Evolutionary conservation across 2,888 invertebrate species (phyloP), one percentile per base, ranked within the genome.

Genomic region (Platerodrilus igneus): DNA sequence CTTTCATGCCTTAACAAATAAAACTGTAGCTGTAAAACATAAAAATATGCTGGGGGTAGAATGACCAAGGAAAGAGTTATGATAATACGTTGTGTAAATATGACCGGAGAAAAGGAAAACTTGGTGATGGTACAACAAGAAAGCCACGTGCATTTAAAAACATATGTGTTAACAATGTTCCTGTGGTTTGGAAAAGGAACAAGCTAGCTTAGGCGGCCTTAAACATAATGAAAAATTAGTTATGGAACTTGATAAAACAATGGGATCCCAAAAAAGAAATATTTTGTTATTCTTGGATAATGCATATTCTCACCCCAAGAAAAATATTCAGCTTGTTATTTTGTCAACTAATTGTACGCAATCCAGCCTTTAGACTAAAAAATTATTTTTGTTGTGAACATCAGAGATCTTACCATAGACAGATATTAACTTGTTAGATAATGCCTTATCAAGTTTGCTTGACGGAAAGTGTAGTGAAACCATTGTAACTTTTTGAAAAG

Each of bases 11-110:
- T 37, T 55, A 23, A 50, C 53, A 16, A 31, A 48, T 22, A 51
- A 56, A 48, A 55, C 49, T 7, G 21, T 48, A 16, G 38, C 45
- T 9, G 31, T 51, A 5, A 56, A 50, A 48, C 38, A 30, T 10
- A 51, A 56, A 48, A 46, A 35, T 57, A 49, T 36, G 11, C 30
- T 9, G 52, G 51, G 30, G 56, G 51, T 5, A 55, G 55, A 41
- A 17, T 39, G 7, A 28, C 44, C 3, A 56, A 55, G 39, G 50
- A 56, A 27, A 37, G 49, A 17, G 17, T 55, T 5, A 58, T 51
- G 4, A 30, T 53, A 10, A 26, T 56, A 13, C 30, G 50, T n/a
- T 51, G 50, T 27, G 39, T 22, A 10, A 53, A 41, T 48, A 50
- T 53, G 49, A 28, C 13, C 9, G 50, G 52, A 16, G 48, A 51